A percentile compares a stretch with the other conserved stretches of the same genome.
Evolutionary conservation across 30 jellyfish, hydroid and myxozoan genomes (phyloP).

Genomic region (Aurelia sp.): DNA sequence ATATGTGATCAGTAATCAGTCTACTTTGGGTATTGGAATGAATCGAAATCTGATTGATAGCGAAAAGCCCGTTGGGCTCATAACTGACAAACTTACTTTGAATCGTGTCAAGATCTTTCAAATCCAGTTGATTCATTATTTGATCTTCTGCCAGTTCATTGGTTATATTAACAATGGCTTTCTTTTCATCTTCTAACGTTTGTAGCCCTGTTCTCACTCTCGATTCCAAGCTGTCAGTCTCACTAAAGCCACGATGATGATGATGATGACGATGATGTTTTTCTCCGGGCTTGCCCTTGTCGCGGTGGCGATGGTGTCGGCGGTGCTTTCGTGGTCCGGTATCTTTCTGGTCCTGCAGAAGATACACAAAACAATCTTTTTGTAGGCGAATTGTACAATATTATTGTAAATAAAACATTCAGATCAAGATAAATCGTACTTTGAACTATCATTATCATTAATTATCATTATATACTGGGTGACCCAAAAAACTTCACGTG

Average conservation of each 20-base stretch:
- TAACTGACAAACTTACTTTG: slow-evolving; percentile 62
- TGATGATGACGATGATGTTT: slow-evolving; percentile 63
- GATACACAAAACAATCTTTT: too few relatives aligned
- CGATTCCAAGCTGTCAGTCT: slow-evolving; percentile 82
- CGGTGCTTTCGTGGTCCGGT: slow-evolving; percentile 56
- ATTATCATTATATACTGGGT: too few relatives aligned
- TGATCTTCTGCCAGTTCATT: slow-evolving; percentile 55
- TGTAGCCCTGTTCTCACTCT: slow-evolving; percentile 96
- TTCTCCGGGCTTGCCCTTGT: slow-evolving; percentile 23
- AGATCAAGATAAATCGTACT: too few relatives aligned
- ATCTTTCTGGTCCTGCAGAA: slow-evolving; percentile 16
- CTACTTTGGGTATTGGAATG: too few relatives aligned
- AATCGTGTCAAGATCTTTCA: slow-evolving; percentile 78
- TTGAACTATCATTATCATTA: too few relatives aligned
- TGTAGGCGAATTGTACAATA: too few relatives aligned
- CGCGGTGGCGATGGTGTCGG: slow-evolving; percentile 60
- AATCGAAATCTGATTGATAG: too few relatives aligned
- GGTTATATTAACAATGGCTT: slow-evolving; percentile 81
- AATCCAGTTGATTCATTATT: slow-evolving; percentile 18
- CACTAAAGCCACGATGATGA: slow-evolving; percentile 80
- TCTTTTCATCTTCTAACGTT: slow-evolving; percentile 93
- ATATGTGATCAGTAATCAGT: too few relatives aligned
- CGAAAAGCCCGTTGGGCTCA: too few relatives aligned
- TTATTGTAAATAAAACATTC: too few relatives aligned
- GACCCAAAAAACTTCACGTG: too few relatives aligned